Evolutionary conservation across 2,113 vertebrate genomes (phyloP), one percentile per base, ranked within the genome.

Genomic region (Semnornis frantzii): DNA sequence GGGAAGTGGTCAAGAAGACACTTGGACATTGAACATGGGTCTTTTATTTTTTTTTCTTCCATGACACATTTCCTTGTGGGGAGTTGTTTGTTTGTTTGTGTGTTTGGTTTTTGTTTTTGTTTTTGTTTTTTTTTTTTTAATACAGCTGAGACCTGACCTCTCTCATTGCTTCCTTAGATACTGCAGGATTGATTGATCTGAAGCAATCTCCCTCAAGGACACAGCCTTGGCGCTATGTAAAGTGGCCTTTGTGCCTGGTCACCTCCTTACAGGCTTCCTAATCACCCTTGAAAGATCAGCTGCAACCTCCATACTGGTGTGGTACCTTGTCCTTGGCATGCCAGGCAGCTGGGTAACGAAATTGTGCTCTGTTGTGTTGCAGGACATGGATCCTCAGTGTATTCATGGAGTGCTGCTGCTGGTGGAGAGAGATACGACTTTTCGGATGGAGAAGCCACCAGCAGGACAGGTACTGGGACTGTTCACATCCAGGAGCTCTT

Each of bases 331-430:
- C 37, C 44, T 46, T n/a, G 24, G 23, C 30, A 34, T 80, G 30
- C 37, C 16, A 27, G 55, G 27, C 15, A 57, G 84, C 39, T 1
- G 3, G 10, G 9, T 82, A 27, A 95, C 54, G 70, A 50, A 14
- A 34, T 23, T 93, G 57, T 5, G 3, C 62, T 92, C 65, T 89
- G 12, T 57, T 87, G 72, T 89, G 19, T 97, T 97, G 24, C 81
- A 98, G 98, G 96, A 97, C 24, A 70, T 83, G 27, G 68, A 95
- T 55, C 98, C 98, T 20, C 97, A 96, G 17, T 98, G 97, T 5
- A 97, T 99, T 81, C 97, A 98, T 68, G 95, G 97, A 30, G 97
- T 98, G 25, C 90, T 99, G 25, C 92, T 99, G 55, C 95, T 99
- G 66, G 94, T 97, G 37, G 98, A 98, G 89, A 97, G 97, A 93